phyloP scores from a whole-genome alignment of 2,113 vertebrate species.

The Notothenia rossii region DNA sequence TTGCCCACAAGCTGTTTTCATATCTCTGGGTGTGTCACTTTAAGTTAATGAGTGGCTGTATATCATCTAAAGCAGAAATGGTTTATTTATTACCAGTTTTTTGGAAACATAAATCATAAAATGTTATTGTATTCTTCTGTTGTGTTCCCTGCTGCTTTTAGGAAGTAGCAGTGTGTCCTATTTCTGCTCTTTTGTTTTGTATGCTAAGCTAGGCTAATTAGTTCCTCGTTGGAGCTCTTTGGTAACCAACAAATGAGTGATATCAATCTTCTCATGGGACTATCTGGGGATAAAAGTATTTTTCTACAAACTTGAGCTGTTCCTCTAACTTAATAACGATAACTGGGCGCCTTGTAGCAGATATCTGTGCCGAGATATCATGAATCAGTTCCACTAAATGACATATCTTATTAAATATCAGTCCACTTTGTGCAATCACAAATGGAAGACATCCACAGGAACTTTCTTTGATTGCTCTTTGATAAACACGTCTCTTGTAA shows the following conservation, averaged over 20 bases:
- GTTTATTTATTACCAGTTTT: conserved; percentile 26
- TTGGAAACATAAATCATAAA: conserved; percentile 1
- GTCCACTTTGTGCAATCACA: not conserved
- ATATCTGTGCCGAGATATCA: not conserved
- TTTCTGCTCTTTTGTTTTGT: not conserved
- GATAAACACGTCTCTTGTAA: not conserved
- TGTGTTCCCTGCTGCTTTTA: conserved; percentile 5
- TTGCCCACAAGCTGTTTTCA: conserved; percentile 12
- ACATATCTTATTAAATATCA: not conserved
- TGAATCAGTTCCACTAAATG: not conserved
- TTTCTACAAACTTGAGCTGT: not conserved
- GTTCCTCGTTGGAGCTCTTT: not conserved
- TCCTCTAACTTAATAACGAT: not conserved
- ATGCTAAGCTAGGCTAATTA: not conserved
- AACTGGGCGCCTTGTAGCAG: not conserved
- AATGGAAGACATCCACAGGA: not conserved
- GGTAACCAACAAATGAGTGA: no score
- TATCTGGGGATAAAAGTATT: no score
- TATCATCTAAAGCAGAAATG: conserved; percentile 28
- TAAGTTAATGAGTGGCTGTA: conserved; percentile 24
- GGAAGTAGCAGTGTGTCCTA: conserved; percentile 10
- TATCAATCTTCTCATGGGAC: no score
- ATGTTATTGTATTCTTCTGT: conserved; percentile 2
- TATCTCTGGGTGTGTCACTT: conserved; percentile 18
- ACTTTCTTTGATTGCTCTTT: not conserved